A percentile compares a stretch with the other conserved stretches of the same genome.
Conservation (phyloP, 2,113 vertebrate species). For the Triplophysa rosa region DNA sequence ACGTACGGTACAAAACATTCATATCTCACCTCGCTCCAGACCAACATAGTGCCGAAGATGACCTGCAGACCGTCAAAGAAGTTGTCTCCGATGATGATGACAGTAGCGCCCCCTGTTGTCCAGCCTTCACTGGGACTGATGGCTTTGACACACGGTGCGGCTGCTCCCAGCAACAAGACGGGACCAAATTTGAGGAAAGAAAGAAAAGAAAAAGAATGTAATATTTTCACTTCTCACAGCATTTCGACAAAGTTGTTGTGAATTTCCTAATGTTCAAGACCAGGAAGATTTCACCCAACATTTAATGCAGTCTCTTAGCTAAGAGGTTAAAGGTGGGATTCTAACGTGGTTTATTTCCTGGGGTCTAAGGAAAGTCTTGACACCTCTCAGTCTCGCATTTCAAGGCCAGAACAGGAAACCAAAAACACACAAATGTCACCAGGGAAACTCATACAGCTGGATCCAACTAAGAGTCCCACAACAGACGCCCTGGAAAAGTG, state of each 20-base stretch:
- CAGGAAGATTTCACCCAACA: neutral
- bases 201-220: neutral
- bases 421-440: slow-evolving; percentile 48
- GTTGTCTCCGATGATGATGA: slow-evolving; percentile 81
- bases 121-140: slow-evolving; percentile 79
- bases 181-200: neutral
- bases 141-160: slow-evolving; percentile 78
- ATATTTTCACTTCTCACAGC: neutral
- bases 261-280: neutral
- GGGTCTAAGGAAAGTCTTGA: slow-evolving; percentile 30
- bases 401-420: slow-evolving; percentile 50
- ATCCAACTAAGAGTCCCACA: slow-evolving; percentile 48
- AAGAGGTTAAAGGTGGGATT: slow-evolving; percentile 36
- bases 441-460: slow-evolving; percentile 54
- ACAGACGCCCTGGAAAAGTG: slow-evolving; percentile 36
- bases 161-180: slow-evolving; percentile 53
- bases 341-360: slow-evolving; percentile 42
- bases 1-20: neutral
- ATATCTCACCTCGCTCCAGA: slow-evolving; percentile 75
- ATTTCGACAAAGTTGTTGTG: neutral
- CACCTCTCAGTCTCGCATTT: slow-evolving; percentile 44
- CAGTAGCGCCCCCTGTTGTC: slow-evolving; percentile 78
- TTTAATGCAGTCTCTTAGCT: neutral
- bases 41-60: slow-evolving; percentile 78
- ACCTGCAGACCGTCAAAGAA: slow-evolving; percentile 80